phyloP scores from a whole-genome alignment of 2,888 invertebrate genomes.

The Pheosia gnoma region DNA sequence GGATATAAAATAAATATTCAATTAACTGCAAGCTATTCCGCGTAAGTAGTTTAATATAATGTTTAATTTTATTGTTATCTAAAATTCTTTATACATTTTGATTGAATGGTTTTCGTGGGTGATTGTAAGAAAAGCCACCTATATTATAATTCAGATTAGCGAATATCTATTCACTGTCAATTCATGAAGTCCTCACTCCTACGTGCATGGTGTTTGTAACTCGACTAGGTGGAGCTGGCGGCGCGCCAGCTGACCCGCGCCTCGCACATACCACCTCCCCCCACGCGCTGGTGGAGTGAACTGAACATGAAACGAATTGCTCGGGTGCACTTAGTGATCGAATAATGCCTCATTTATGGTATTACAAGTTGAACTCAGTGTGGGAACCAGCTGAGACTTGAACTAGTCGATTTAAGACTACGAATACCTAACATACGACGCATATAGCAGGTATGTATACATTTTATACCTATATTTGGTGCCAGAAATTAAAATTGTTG shows the following conservation, averaged over 20 bases:
- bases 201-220: background rate
- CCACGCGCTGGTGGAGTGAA: constrained; percentile 1
- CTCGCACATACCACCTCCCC: background rate
- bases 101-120: background rate
- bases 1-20: too few species aligned
- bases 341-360: constrained; percentile 11
- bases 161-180: background rate
- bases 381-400: background rate
- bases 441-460: too few species aligned
- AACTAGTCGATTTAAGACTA: too few species aligned
- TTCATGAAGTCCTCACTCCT: background rate
- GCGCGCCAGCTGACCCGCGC: background rate
- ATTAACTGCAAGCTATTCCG: too few species aligned
- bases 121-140: background rate
- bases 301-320: background rate
- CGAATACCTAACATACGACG: too few species aligned
- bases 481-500: too few species aligned
- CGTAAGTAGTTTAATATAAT: too few species aligned
- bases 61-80: too few species aligned
- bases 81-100: too few species aligned
- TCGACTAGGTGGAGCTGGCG: background rate
- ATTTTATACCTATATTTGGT: too few species aligned
- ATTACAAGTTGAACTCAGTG: constrained; percentile 11
- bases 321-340: background rate
- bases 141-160: background rate